These are phyloP conservation scores for Protaetia brevitarsis DNA, from an alignment of 1,140 invertebrate species.

Conservation along the genomic window DNA sequence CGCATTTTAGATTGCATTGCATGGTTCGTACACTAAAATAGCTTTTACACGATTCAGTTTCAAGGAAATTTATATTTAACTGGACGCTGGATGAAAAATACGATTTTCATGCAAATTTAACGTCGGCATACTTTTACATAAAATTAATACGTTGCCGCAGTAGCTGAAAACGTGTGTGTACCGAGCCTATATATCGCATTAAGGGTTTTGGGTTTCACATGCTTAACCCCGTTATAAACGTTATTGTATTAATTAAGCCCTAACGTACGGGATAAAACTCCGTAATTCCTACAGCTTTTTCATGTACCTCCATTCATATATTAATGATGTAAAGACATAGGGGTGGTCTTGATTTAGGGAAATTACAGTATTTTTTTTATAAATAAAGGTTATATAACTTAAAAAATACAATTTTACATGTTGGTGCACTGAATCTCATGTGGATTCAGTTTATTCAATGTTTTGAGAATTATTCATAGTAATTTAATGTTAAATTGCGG, in stretches of 20 bases:
- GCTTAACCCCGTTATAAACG: not conserved
- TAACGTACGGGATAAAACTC: not conserved
- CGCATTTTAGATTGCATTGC: not conserved
- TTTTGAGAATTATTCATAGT: too few relatives aligned
- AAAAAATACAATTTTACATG: too few relatives aligned
- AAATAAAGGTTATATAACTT: too few relatives aligned
- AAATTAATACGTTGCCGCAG: not conserved
- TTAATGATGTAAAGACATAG: too few relatives aligned
- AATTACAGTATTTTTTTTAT: too few relatives aligned
- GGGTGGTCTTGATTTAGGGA: too few relatives aligned
- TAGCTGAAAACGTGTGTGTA: not conserved
- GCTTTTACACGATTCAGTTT: not conserved
- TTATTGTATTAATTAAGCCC: slow-evolving; percentile 1
- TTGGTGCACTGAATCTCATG: too few relatives aligned
- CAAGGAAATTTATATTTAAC: slow-evolving; percentile 5
- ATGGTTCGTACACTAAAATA: not conserved
- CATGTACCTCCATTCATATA: too few relatives aligned
- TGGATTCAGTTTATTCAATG: too few relatives aligned
- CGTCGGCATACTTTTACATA: slow-evolving; percentile 6
- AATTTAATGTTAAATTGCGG: too few relatives aligned
- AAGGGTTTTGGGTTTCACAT: not conserved
- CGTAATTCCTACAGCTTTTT: too few relatives aligned
- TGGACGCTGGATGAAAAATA: not conserved
- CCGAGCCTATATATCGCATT: not conserved
- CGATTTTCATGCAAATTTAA: slow-evolving; percentile 10